These are phyloP conservation scores for Drosophila micromelanica DNA, from an alignment of 1,140 invertebrate species.

Conservation along the genomic window DNA sequence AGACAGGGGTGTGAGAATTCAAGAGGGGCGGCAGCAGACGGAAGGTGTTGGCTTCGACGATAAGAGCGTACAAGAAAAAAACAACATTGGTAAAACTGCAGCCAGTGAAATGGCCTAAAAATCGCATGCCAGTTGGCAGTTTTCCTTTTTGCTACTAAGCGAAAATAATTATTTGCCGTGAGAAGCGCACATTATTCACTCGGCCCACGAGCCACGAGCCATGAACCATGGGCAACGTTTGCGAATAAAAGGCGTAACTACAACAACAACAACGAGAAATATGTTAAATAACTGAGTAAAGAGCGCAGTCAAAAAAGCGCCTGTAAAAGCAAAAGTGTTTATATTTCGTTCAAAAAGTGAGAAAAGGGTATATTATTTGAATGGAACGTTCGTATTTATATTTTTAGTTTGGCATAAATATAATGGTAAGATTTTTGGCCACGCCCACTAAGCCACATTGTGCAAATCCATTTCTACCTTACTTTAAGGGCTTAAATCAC, in stretches of 20 bases:
- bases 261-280: slow-evolving; percentile 51
- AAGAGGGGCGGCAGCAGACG: background rate
- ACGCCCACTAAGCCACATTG: too few relatives aligned
- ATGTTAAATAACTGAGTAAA: slow-evolving; percentile 68
- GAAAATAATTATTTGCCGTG: slow-evolving; percentile 83
- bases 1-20: slow-evolving; percentile 13
- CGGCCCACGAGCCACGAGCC: background rate
- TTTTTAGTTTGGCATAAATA: too few relatives aligned
- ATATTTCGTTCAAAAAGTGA: background rate
- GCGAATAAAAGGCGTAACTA: slow-evolving; percentile 54
- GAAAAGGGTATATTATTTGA: background rate
- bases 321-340: slow-evolving; percentile 74
- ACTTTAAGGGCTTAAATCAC: too few relatives aligned
- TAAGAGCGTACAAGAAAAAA: slow-evolving; percentile 28
- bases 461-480: too few relatives aligned
- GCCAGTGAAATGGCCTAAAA: slow-evolving; percentile 63
- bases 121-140: slow-evolving; percentile 77
- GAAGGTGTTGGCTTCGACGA: slow-evolving; percentile 23
- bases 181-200: slow-evolving; percentile 79
- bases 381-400: too few relatives aligned
- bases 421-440: too few relatives aligned
- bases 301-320: slow-evolving; percentile 46
- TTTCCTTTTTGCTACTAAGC: slow-evolving; percentile 48
- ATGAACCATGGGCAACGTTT: background rate
- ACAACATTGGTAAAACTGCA: slow-evolving; percentile 19